Conservation (phyloP, 1,140 invertebrate species). For the Fopius arisanus region DNA sequence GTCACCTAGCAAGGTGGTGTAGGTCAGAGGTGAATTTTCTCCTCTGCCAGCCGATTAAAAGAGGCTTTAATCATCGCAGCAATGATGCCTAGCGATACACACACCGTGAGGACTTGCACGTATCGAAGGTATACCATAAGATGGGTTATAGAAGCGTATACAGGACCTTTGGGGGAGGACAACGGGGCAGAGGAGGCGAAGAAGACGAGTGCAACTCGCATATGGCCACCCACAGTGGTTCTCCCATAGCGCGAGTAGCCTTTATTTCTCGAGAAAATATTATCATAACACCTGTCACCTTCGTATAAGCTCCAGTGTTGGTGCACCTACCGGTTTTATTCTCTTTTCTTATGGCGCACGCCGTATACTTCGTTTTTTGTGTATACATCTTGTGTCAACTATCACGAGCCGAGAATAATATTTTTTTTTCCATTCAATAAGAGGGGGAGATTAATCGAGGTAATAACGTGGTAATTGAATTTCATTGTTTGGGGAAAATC, state of each 20-base stretch:
- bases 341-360: not conserved
- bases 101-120: not conserved
- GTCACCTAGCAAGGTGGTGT: conserved; percentile 14
- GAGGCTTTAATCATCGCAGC: conserved; percentile 40
- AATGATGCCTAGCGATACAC: conserved; percentile 25
- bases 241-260: conserved; percentile 30
- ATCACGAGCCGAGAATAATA: not conserved
- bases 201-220: conserved; percentile 20
- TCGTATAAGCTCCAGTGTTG: conserved; percentile 29
- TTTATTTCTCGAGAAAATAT: conserved; percentile 44
- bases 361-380: not conserved
- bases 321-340: conserved; percentile 34
- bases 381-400: conserved; percentile 7
- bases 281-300: conserved; percentile 42
- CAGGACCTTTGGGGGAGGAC: not conserved
- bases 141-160: conserved; percentile 3
- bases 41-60: conserved; percentile 40
- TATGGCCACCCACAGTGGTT: conserved; percentile 36
- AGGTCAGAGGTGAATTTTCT: conserved; percentile 41
- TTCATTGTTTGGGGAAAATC: no score
- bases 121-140: conserved; percentile 12
- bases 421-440: not conserved
- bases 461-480: no score
- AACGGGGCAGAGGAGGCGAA: not conserved
- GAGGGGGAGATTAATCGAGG: no score